Evolutionary conservation across 2,797 vertebrate species (phyloP).

Genomic region (Anabas testudineus): DNA sequence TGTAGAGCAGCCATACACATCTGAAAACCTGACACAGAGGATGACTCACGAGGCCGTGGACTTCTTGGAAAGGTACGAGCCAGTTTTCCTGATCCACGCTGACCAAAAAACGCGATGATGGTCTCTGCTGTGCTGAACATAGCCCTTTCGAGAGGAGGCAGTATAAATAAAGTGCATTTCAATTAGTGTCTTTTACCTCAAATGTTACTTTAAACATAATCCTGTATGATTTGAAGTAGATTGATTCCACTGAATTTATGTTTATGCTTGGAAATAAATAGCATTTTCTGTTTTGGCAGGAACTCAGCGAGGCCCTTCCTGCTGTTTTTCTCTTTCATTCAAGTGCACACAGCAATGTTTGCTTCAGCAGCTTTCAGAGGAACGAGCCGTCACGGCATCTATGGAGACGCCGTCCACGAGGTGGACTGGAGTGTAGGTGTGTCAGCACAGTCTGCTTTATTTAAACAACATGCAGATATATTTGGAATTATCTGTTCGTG

Average conservation of each 20-base stretch:
- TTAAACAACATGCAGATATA: too few relatives aligned
- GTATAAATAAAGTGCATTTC: background rate
- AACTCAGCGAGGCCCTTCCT: slow-evolving; percentile 85
- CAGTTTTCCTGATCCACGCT: background rate
- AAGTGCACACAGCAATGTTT: slow-evolving; percentile 92
- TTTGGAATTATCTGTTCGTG: too few relatives aligned
- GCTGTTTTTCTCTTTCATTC: slow-evolving; percentile 89
- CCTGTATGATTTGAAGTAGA: background rate
- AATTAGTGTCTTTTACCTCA: background rate
- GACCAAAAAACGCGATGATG: too few relatives aligned
- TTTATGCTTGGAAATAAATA: background rate
- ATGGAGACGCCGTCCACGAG: slow-evolving; percentile 91
- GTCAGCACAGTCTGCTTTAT: background rate
- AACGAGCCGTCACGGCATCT: slow-evolving; percentile 88
- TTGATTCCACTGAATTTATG: background rate
- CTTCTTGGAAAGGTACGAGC: slow-evolving; percentile 86
- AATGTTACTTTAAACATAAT: too few relatives aligned
- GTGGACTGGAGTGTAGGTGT: slow-evolving; percentile 95
- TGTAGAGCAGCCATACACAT: slow-evolving; percentile 87
- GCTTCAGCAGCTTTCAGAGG: slow-evolving; percentile 84
- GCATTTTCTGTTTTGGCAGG: slow-evolving; percentile 68
- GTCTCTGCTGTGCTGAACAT: too few relatives aligned
- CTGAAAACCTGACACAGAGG: slow-evolving; percentile 88
- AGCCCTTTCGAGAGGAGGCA: background rate
- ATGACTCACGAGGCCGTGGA: slow-evolving; percentile 84